These are phyloP conservation scores for Canis aureus DNA, from an alignment of 2,113 vertebrate species.

Conservation along the genomic window DNA sequence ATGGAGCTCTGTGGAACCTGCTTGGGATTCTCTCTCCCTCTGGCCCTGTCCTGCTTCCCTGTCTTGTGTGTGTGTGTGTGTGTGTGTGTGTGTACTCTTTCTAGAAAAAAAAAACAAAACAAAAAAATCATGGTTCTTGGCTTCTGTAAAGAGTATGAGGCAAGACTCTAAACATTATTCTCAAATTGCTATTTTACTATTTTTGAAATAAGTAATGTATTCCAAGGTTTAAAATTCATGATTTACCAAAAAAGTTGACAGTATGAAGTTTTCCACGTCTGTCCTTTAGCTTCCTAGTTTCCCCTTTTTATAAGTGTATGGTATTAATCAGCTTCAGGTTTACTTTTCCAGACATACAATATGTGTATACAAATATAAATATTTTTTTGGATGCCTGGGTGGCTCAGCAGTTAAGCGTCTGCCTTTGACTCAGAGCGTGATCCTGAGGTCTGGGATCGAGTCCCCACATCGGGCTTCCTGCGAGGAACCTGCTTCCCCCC, in stretches of 20 bases:
- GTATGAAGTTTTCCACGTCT: neutral
- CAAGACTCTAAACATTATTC: neutral
- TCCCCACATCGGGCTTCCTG: too few relatives aligned
- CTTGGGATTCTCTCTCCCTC: too few relatives aligned
- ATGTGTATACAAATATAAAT: neutral
- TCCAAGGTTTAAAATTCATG: neutral
- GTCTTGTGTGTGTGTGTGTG: too few relatives aligned
- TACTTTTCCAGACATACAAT: slow-evolving; percentile 12
- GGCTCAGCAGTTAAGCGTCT: too few relatives aligned
- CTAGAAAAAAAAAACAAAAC: too few relatives aligned
- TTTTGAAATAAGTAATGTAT: slow-evolving; percentile 4
- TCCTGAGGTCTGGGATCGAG: too few relatives aligned
- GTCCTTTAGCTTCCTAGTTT: neutral
- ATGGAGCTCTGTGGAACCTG: too few relatives aligned
- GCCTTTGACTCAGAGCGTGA: too few relatives aligned
- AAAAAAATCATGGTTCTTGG: neutral
- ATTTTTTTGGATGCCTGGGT: neutral
- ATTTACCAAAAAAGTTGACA: neutral
- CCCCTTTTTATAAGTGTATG: neutral
- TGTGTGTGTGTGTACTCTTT: too few relatives aligned
- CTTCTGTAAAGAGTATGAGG: neutral
- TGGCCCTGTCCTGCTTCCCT: too few relatives aligned
- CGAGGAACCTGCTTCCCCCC: too few relatives aligned
- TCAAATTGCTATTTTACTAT: neutral
- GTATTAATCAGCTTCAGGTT: neutral